Base-by-base conservation (phyloP, 1,140 invertebrate species). In the Procambarus virginalis region DNA sequence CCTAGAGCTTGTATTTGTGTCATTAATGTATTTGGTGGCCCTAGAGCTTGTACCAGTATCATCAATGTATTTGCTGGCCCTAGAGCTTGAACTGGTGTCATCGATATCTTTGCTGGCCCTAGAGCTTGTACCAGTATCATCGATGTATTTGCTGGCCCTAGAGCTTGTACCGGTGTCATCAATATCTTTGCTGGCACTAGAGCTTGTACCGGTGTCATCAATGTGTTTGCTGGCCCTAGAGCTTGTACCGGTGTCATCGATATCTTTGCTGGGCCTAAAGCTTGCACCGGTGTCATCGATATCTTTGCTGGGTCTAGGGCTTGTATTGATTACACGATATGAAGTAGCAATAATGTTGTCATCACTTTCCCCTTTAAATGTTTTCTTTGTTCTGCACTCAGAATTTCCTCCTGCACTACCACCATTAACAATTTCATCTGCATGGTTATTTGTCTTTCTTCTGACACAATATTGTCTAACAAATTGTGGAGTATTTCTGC, bases 381-480 rank as follows among this genome's bases (percentile, higher is more conserved):
- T 2, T 17, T 22, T 77, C 73, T 86, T 86, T 75, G 48, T 45
- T 12, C 51, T 76, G n/a, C 49, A 55, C 3, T 34, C 51, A n/a
- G 22, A 34, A 4, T 45, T 58, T 45, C 6, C 34, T 58, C 49
- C 70, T 51, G 64, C 48, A 58, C 12, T 22, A 75, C 73, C 49
- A 60, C 75, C 34, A n/a, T 78, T 20, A 17, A 64, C 2, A 64
- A 64, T 17, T 64, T 17, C 78, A n/a, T 81, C 79, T 22, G 58
- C n/a, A 34, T 75, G 51, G 64, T 6, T 68, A 51, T 60, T 73
- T 34, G 34, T 48, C 49, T 88, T 88, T 49, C 86, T 80, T 48
- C 86, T 80, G 17, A 88, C 46, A 46, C 86, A 80, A 45, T 22
- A n/a, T 81, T 70, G 73, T 45, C 86, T 80, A 14, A 81, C 78